Evolutionary conservation across 2,797 vertebrate genomes (phyloP).

Genomic region (Adelosebastes latens): DNA sequence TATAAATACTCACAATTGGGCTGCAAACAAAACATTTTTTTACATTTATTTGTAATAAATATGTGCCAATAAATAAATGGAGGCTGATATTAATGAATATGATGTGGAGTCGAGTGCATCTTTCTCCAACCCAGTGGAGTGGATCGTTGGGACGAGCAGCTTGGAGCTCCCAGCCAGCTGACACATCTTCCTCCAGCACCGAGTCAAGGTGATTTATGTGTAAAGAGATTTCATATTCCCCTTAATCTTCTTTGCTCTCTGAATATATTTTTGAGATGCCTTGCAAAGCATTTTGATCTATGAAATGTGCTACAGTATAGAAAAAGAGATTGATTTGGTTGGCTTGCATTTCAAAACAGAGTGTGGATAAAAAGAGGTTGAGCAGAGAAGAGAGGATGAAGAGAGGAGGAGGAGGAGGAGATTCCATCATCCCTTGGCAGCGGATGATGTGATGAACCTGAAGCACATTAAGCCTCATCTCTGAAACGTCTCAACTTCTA

Average conservation of each 20-base stretch:
- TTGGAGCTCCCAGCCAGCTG: slow-evolving; percentile 7
- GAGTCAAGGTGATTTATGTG: slow-evolving; percentile 28
- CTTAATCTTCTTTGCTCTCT: slow-evolving; percentile 33
- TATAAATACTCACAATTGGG: too few relatives aligned
- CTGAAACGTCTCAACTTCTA: neutral
- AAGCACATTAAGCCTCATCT: neutral
- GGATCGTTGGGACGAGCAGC: slow-evolving; percentile 25
- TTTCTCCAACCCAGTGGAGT: slow-evolving; percentile 13
- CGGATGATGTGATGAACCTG: neutral
- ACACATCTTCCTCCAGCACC: slow-evolving; percentile 19
- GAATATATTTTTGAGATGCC: slow-evolving; percentile 31
- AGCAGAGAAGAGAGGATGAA: slow-evolving; percentile 6
- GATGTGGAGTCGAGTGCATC: neutral
- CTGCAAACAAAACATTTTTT: neutral
- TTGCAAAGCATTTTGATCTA: slow-evolving; percentile 19
- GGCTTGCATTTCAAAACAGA: slow-evolving; percentile 7
- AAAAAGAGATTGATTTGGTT: slow-evolving; percentile 30
- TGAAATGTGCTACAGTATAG: slow-evolving; percentile 1
- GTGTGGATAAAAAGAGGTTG: neutral
- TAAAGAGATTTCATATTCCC: slow-evolving; percentile 33
- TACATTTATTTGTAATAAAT: neutral
- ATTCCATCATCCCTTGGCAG: neutral
- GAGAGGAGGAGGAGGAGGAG: slow-evolving; percentile 6
- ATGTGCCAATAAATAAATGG: neutral
- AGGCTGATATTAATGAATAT: neutral